Evolutionary conservation across 2,888 invertebrate species (phyloP).

Genomic region (Germaria angustata): DNA sequence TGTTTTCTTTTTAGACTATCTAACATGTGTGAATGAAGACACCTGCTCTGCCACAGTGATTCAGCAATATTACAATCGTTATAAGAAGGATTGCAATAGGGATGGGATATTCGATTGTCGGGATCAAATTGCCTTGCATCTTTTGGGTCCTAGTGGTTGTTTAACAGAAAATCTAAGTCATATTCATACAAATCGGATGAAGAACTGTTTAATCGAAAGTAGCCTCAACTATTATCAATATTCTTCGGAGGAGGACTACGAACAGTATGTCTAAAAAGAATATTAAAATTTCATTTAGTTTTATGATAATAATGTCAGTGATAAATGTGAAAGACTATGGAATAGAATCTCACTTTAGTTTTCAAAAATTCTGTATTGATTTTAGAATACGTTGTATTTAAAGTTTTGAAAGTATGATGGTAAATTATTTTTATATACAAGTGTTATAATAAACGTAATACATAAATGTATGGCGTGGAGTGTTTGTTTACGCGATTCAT

Average conservation of each 20-base stretch:
- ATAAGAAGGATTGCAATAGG: slow-evolving; percentile 72
- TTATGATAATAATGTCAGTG: neutral
- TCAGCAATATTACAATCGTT: slow-evolving; percentile 68
- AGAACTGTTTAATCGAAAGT: slow-evolving; percentile 40
- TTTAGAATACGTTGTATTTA: too few species aligned
- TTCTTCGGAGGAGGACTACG: slow-evolving; percentile 11
- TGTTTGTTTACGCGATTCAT: too few species aligned
- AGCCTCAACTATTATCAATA: slow-evolving; percentile 10
- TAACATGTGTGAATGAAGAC: slow-evolving; percentile 71
- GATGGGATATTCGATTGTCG: slow-evolving; percentile 74
- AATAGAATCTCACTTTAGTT: too few species aligned
- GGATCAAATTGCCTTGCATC: slow-evolving; percentile 74
- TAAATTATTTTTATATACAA: too few species aligned
- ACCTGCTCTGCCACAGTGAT: slow-evolving; percentile 72
- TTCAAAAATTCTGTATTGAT: too few species aligned
- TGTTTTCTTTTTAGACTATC: slow-evolving; percentile 70
- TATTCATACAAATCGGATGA: slow-evolving; percentile 42
- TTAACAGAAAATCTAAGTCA: slow-evolving; percentile 12
- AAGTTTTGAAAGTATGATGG: too few species aligned
- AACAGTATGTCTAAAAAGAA: neutral
- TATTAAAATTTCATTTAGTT: neutral
- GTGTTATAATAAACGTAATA: too few species aligned
- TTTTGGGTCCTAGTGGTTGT: slow-evolving; percentile 74
- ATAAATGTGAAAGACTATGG: too few species aligned
- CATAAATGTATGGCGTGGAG: too few species aligned